Percentiles rank a stretch among this genome's conserved stretches.
Evolutionary conservation across 2,888 invertebrate genomes (phyloP).

Genomic region (Nemoura dubitans): DNA sequence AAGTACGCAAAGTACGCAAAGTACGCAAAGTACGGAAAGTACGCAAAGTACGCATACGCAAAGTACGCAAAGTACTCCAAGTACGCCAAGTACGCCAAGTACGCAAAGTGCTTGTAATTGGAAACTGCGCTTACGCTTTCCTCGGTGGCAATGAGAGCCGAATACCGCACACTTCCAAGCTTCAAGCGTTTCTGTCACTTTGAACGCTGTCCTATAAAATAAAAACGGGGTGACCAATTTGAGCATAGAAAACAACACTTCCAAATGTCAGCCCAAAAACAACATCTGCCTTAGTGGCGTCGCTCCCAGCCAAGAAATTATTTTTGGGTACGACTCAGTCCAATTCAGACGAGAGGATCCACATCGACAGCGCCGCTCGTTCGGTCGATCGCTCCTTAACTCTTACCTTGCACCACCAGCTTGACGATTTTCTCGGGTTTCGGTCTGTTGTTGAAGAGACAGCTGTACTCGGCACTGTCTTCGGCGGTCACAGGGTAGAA

Average conservation of each 20-base stretch:
- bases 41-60: too few species aligned
- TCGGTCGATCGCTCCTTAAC: too few species aligned
- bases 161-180: not conserved
- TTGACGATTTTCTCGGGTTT: conserved; percentile 72
- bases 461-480: conserved; percentile 74
- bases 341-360: not conserved
- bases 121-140: not conserved
- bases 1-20: too few species aligned
- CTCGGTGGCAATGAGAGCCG: not conserved
- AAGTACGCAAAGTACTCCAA: too few species aligned
- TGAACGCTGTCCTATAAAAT: not conserved
- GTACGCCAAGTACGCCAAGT: too few species aligned
- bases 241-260: conserved; percentile 30
- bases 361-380: too few species aligned
- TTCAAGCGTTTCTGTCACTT: not conserved
- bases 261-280: conserved; percentile 24
- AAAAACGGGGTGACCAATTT: conserved; percentile 18
- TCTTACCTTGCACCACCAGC: conserved; percentile 74
- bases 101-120: not conserved
- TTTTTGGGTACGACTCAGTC: conserved; percentile 27
- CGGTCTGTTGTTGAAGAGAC: conserved; percentile 73
- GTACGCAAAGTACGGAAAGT: too few species aligned
- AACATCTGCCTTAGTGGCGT: not conserved
- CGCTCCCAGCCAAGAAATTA: conserved; percentile 34
- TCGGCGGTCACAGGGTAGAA: conserved; percentile 70